Conservation (phyloP, 2,113 vertebrate species). For the Propithecus coquereli region DNA sequence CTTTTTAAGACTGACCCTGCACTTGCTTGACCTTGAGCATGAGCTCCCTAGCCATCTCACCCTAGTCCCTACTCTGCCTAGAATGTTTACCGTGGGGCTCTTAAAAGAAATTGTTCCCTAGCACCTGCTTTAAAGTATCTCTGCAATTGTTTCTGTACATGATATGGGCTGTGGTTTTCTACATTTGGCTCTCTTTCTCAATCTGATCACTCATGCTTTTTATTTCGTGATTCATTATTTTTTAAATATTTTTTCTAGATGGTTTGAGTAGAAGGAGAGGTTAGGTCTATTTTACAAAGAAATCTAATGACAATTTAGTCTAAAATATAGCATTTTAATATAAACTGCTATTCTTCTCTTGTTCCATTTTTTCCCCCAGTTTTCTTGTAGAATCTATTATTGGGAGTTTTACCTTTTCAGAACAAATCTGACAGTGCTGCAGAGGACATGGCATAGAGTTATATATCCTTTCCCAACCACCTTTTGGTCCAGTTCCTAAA, state of each 20-base stretch:
- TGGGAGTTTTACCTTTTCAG: background rate
- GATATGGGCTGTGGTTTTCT: background rate
- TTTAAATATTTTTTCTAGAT: background rate
- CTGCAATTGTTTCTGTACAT: background rate
- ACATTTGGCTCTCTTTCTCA: background rate
- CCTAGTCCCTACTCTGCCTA: background rate
- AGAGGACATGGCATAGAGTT: background rate
- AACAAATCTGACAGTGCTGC: slow-evolving; percentile 36
- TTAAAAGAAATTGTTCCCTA: background rate
- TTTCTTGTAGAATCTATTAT: slow-evolving; percentile 22
- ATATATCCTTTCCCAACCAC: background rate
- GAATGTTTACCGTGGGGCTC: background rate
- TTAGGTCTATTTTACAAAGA: background rate
- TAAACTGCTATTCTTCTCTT: background rate
- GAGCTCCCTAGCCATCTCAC: background rate
- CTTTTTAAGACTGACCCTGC: background rate
- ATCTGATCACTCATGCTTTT: background rate
- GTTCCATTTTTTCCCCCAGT: background rate
- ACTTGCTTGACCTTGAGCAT: background rate
- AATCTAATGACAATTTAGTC: background rate
- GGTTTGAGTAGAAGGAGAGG: background rate
- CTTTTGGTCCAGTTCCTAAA: slow-evolving; percentile 41
- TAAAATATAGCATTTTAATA: slow-evolving; percentile 18
- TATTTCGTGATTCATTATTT: slow-evolving; percentile 3
- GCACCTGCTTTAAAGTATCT: background rate